Base-by-base conservation (phyloP, 2,888 invertebrate species). In the Lasioglossum lativentre region DNA sequence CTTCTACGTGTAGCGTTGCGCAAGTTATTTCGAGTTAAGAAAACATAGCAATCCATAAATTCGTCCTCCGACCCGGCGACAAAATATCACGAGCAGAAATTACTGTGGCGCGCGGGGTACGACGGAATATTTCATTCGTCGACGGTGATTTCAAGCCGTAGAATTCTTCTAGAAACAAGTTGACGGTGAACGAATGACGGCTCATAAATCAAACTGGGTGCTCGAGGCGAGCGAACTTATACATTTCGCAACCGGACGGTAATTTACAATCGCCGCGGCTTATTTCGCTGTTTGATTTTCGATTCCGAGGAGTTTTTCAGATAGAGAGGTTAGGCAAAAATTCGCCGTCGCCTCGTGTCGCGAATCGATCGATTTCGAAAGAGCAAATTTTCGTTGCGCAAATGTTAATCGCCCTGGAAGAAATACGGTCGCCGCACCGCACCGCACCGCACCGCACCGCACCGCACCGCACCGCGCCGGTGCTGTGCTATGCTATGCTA, bases 221-320 rank as follows among this genome's bases (percentile, higher is more conserved):
- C 38, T 38, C 38, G 66, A 10, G 34, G n/a, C n/a, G n/a, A n/a
- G n/a, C n/a, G 66, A 38, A 68, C 38, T 23, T n/a, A n/a, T 38
- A 23, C 68, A 23, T 68, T 68, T 68, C 68, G 68, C 38, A 40
- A 68, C 38, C 68, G 38, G 40, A 0, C 68, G 8, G 40, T 30
- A 71, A 71, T 78, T 78, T 78, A 71, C 71, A 42, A 66, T 23
- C 23, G 30, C 56, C 42, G 40, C 34, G 14, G 47, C 27, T 40
- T 14, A 4, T 40, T 52, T 27, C 27, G 8, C 19, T 12, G 42
- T 30, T 74, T 56, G 56, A 74, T 71, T 38, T 40, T 38, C 16
- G 27, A 38, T 23, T 40, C 38, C 70, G 70, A n/a, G 38, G 70
- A 38, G 10, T 23, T 34, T 23, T 66, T 30, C 30, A 6, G 16